A percentile compares a stretch with the other conserved stretches of the same genome.
These are phyloP conservation scores for Myotis pilosus DNA, from an alignment of 2,797 vertebrate species.

Conservation along the genomic window DNA sequence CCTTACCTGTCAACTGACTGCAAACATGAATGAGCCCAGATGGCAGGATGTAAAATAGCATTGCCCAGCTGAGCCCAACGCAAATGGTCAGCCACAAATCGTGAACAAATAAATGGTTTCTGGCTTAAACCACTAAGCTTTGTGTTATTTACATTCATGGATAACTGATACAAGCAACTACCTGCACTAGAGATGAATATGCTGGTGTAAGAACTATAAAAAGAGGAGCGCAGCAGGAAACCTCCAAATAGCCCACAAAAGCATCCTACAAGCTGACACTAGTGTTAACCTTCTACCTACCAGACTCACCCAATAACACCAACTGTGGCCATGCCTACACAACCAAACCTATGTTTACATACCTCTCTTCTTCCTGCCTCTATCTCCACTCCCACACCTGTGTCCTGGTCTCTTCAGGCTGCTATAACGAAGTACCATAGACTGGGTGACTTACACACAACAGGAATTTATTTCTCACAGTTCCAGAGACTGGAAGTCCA, in stretches of 20 bases:
- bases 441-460: not conserved
- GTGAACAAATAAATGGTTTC: not conserved
- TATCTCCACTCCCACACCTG: not conserved
- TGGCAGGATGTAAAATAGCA: not conserved
- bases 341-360: not conserved
- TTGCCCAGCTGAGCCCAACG: not conserved
- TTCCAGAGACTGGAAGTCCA: not conserved
- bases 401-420: not conserved
- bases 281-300: not conserved
- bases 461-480: not conserved
- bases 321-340: not conserved
- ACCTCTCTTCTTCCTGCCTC: not conserved
- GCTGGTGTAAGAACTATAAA: not conserved
- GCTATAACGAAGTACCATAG: not conserved
- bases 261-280: not conserved
- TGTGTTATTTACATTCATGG: not conserved
- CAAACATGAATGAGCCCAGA: not conserved
- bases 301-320: not conserved
- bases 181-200: not conserved
- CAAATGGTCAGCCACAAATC: not conserved
- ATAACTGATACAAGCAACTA: not conserved
- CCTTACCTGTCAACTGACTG: not conserved
- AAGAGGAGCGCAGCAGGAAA: not conserved
- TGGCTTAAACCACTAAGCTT: not conserved
- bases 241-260: not conserved